Percentiles rank a stretch among this genome's conserved stretches.
Conservation (phyloP, 2,113 vertebrate genomes). For the Sander lucioperca region DNA sequence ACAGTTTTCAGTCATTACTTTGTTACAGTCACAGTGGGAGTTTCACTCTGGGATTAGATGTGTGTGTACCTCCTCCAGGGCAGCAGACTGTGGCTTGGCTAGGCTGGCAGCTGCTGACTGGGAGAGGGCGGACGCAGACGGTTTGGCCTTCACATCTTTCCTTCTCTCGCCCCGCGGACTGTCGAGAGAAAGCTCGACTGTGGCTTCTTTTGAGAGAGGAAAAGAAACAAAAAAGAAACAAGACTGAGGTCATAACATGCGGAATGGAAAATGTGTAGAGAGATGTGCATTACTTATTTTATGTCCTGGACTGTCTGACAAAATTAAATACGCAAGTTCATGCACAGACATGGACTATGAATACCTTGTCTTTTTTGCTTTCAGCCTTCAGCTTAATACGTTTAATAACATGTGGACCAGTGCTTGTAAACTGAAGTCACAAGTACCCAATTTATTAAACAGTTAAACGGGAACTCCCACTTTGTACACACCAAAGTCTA, state of each 20-base stretch:
- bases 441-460: background rate
- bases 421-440: background rate
- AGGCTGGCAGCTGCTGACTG: conserved; percentile 79
- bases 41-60: background rate
- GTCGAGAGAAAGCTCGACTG: conserved; percentile 94
- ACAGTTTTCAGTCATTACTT: background rate
- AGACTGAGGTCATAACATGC: background rate
- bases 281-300: background rate
- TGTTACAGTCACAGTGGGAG: background rate
- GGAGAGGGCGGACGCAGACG: conserved; percentile 75
- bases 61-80: conserved; percentile 89
- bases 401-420: too few relatives aligned
- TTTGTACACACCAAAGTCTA: background rate
- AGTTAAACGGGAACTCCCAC: background rate
- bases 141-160: conserved; percentile 83
- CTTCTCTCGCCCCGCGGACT: conserved; percentile 88
- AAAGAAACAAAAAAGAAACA: background rate
- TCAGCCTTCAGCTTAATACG: background rate
- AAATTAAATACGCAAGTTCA: background rate
- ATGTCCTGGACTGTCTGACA: background rate
- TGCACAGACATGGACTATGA: background rate
- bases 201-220: conserved; percentile 87
- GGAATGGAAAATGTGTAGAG: background rate
- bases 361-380: background rate
- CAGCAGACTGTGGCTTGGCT: conserved; percentile 80